These are phyloP conservation scores for Labeo calbasu DNA, from an alignment of 2,797 vertebrate species.

Conservation along the genomic window DNA sequence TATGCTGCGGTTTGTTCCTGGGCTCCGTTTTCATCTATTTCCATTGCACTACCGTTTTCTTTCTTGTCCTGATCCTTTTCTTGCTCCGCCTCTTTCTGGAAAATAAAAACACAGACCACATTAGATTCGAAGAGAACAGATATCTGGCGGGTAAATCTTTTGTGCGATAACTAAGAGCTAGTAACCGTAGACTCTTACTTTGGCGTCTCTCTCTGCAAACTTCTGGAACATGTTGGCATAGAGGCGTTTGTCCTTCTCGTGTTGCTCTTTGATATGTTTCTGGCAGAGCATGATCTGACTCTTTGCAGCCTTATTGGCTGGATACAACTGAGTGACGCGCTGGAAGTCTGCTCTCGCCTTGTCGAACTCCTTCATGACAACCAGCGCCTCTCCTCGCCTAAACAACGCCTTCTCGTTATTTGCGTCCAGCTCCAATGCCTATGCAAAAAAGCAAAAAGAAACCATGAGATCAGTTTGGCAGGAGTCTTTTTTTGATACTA, in stretches of 20 bases:
- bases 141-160: not conserved
- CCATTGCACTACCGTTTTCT: constrained; percentile 60
- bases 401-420: constrained; percentile 95
- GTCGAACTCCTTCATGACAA: constrained; percentile 92
- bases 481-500: not conserved
- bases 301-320: constrained; percentile 93
- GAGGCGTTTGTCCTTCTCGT: constrained; percentile 92
- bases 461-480: not conserved
- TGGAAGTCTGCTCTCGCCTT: constrained; percentile 88
- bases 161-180: not conserved
- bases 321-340: constrained; percentile 90
- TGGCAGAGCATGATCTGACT: constrained; percentile 87
- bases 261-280: constrained; percentile 89
- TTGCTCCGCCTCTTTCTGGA: constrained; percentile 73
- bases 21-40: constrained; percentile 57
- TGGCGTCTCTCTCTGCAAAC: constrained; percentile 89
- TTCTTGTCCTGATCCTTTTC: constrained; percentile 65
- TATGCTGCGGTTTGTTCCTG: constrained; percentile 58
- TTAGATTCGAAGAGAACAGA: not conserved
- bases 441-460: not conserved
- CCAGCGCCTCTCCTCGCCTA: constrained; percentile 89
- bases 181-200: constrained; percentile 74
- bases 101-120: not conserved
- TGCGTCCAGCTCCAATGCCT: constrained; percentile 89
- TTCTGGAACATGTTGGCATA: constrained; percentile 99